Evolutionary conservation across 2,113 vertebrate species (phyloP).

Genomic region (Mirza zaza): DNA sequence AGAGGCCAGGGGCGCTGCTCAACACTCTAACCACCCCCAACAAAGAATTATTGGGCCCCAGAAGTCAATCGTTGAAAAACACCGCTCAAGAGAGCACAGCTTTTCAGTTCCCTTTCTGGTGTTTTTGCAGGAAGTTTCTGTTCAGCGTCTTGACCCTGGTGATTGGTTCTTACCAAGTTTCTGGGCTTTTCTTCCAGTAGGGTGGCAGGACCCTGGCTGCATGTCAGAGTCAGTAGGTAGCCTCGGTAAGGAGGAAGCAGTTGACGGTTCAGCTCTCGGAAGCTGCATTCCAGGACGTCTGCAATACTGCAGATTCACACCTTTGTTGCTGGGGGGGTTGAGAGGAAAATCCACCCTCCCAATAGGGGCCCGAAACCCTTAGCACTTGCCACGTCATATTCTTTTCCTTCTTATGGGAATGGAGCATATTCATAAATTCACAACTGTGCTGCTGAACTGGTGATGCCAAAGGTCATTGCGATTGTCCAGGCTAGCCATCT

Average conservation of each 20-base stretch:
- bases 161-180: background rate
- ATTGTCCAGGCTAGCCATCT: background rate
- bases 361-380: background rate
- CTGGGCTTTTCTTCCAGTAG: background rate
- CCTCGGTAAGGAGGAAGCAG: background rate
- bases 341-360: background rate
- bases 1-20: background rate
- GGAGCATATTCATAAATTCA: rapidly evolving
- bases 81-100: background rate
- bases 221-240: background rate
- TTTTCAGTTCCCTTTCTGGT: background rate
- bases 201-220: too few relatives aligned
- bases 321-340: background rate
- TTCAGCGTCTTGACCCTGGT: too few relatives aligned
- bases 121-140: background rate
- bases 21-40: background rate
- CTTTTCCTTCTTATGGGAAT: background rate
- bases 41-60: background rate
- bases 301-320: background rate
- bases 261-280: background rate
- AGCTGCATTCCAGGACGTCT: background rate
- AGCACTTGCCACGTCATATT: background rate
- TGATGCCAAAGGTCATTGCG: rapidly evolving
- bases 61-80: too few relatives aligned
- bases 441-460: background rate